Evolutionary conservation across 1,140 invertebrate genomes (phyloP).

Genomic region (Tetramorium alpestre): DNA sequence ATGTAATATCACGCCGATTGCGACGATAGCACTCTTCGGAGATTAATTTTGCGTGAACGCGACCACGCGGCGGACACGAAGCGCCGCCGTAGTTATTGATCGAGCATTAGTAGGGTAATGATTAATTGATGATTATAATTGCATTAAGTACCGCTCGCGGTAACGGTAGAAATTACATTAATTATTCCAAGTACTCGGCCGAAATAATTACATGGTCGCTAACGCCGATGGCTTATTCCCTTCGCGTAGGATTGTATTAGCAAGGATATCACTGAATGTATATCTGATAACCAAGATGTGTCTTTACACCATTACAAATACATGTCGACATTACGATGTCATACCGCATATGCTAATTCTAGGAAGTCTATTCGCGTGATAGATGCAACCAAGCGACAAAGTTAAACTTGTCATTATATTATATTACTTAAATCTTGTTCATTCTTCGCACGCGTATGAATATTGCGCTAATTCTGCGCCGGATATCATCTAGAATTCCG

Average conservation of each 20-base stretch:
- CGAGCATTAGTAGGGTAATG: slow-evolving; percentile 62
- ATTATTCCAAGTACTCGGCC: slow-evolving; percentile 73
- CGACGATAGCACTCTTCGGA: slow-evolving; percentile 49
- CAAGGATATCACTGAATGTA: slow-evolving; percentile 53
- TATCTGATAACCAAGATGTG: slow-evolving; percentile 55
- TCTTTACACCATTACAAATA: slow-evolving; percentile 40
- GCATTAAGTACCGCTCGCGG: slow-evolving; percentile 65
- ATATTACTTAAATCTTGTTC: slow-evolving; percentile 61
- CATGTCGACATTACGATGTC: slow-evolving; percentile 48
- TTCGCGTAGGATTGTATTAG: slow-evolving; percentile 35
- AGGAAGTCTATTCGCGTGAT: slow-evolving; percentile 57
- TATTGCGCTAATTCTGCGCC: neutral
- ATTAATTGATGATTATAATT: slow-evolving; percentile 73
- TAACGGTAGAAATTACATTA: slow-evolving; percentile 72
- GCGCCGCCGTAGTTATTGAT: slow-evolving; percentile 58
- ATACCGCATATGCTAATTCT: slow-evolving; percentile 44
- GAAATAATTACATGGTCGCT: slow-evolving; percentile 57
- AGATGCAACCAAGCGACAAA: slow-evolving; percentile 38
- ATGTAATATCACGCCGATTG: slow-evolving; percentile 51
- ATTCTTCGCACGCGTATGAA: neutral
- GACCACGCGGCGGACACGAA: slow-evolving; percentile 23
- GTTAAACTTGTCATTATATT: slow-evolving; percentile 13
- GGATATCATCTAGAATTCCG: neutral
- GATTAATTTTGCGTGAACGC: slow-evolving; percentile 60
- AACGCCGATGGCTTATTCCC: slow-evolving; percentile 60